phyloP scores from a whole-genome alignment of 2,797 vertebrate species.

The Stomatorhinus walkeri region DNA sequence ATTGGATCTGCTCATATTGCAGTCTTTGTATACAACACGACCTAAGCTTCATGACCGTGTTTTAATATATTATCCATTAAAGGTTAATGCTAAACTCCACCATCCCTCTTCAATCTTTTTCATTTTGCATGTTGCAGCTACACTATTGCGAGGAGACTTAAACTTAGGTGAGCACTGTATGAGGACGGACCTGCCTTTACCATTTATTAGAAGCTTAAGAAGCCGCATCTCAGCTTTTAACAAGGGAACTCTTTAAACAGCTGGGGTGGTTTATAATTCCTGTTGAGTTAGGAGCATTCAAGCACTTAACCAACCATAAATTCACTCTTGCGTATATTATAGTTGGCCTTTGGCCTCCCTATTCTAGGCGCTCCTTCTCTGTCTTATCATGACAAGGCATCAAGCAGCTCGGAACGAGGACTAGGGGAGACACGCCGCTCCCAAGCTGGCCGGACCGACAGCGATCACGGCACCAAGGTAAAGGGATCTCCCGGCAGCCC shows the following conservation, averaged over 20 bases:
- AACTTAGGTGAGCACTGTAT: constrained; percentile 16
- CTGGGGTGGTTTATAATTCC: constrained; percentile 28
- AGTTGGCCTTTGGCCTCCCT: constrained; percentile 24
- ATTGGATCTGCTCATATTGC: constrained; percentile 21
- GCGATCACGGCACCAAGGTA: not conserved
- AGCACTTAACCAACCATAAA: constrained; percentile 49
- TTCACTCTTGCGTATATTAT: constrained; percentile 29
- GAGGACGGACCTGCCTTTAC: constrained; percentile 1
- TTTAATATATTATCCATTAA: constrained; percentile 43
- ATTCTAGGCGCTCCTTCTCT: constrained; percentile 29
- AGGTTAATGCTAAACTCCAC: constrained; percentile 42
- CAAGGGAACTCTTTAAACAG: constrained; percentile 30
- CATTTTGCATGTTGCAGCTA: not conserved
- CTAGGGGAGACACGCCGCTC: not conserved
- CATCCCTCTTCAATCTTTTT: not conserved
- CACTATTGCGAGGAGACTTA: constrained; percentile 39
- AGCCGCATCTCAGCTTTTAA: not conserved
- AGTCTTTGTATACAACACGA: not conserved
- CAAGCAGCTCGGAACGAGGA: not conserved
- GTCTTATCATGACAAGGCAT: constrained; percentile 1
- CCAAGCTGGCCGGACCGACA: not conserved
- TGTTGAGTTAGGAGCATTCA: constrained; percentile 51
- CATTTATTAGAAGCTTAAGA: not conserved
- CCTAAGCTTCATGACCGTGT: not conserved
- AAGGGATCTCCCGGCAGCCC: not conserved